Evolutionary conservation across 2,797 vertebrate genomes (phyloP).

Genomic region (Hydrolagus colliei): DNA sequence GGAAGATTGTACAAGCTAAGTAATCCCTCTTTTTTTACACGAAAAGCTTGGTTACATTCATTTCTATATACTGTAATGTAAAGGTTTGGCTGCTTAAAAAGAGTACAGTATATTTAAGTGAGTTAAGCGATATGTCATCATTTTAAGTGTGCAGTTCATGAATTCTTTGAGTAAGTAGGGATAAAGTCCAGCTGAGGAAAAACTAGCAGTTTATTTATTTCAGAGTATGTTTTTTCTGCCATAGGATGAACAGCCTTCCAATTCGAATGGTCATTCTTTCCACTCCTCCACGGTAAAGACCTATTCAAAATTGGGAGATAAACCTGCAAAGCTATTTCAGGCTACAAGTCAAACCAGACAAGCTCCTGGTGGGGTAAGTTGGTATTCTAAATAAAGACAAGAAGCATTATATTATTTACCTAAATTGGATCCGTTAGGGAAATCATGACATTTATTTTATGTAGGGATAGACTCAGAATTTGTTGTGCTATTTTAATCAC

Average conservation of each 20-base stretch:
- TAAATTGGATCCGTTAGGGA: background rate
- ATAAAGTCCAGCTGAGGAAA: background rate
- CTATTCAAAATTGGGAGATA: conserved; percentile 78
- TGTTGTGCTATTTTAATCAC: background rate
- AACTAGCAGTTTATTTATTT: background rate
- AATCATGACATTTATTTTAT: background rate
- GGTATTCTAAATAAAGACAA: background rate
- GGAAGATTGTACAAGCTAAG: too few species aligned
- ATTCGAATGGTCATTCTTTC: conserved; percentile 69
- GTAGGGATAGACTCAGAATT: background rate
- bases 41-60: too few species aligned
- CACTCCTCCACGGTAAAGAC: conserved; percentile 85
- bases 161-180: too few species aligned
- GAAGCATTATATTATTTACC: background rate
- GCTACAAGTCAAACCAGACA: conserved; percentile 69
- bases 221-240: conserved; percentile 29
- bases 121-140: too few species aligned
- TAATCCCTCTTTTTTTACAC: too few species aligned
- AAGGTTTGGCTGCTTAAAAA: too few species aligned
- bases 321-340: conserved; percentile 82
- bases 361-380: conserved; percentile 82
- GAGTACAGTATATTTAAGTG: too few species aligned
- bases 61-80: too few species aligned
- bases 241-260: conserved; percentile 64
- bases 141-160: too few species aligned